These are phyloP conservation scores for Nematopogon swammerdamellus DNA, from an alignment of 2,888 invertebrate genomes.

Conservation along the genomic window DNA sequence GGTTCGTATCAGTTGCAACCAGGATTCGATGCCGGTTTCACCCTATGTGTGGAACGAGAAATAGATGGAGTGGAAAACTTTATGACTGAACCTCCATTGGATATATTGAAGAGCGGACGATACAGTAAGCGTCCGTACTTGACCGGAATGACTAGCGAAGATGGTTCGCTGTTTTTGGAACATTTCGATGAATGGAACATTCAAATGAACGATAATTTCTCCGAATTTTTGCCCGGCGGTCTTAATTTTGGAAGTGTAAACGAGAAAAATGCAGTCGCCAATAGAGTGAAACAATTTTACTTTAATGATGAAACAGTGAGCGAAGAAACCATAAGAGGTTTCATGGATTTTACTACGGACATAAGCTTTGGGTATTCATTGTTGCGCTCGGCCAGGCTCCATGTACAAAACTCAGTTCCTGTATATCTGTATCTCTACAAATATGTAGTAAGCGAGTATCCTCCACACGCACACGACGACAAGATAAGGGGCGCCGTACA, in stretches of 20 bases:
- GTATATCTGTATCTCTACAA: conserved; percentile 22
- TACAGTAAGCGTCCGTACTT: conserved; percentile 17
- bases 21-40: conserved; percentile 21
- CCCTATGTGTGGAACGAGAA: conserved; percentile 19
- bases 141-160: conserved; percentile 16
- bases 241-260: conserved; percentile 16
- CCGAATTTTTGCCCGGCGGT: conserved; percentile 19
- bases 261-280: conserved; percentile 12
- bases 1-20: conserved; percentile 17
- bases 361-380: conserved; percentile 14
- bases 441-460: conserved; percentile 17
- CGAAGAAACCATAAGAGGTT: conserved; percentile 13
- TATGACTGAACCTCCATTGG: conserved; percentile 13
- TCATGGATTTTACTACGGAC: conserved; percentile 21
- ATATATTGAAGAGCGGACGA: conserved; percentile 12
- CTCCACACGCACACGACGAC: conserved; percentile 14
- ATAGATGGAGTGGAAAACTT: conserved; percentile 11
- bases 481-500: conserved; percentile 17
- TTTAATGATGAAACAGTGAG: conserved; percentile 17
- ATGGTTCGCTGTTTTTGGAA: conserved; percentile 18
- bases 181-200: conserved; percentile 16
- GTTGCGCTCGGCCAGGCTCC: conserved; percentile 15
- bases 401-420: conserved; percentile 12
- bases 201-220: conserved; percentile 17
- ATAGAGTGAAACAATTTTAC: conserved; percentile 17